phyloP scores from a whole-genome alignment of 2,113 vertebrate species.

The Osmerus eperlanus region DNA sequence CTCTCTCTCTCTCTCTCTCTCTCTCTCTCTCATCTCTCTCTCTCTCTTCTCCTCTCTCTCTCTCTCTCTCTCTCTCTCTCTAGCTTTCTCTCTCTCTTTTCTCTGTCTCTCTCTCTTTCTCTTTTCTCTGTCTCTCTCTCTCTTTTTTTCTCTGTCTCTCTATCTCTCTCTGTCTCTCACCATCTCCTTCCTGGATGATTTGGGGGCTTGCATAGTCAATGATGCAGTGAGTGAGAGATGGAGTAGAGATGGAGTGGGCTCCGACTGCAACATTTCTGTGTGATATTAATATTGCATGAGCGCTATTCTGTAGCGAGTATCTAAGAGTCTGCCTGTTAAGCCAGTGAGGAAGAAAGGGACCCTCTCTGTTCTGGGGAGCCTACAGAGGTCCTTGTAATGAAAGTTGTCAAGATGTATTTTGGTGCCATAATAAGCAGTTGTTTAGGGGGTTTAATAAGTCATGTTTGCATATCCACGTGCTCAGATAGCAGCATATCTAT shows the following conservation, averaged over 20 bases:
- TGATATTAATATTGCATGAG: slow-evolving; percentile 81
- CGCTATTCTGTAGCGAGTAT: slow-evolving; percentile 76
- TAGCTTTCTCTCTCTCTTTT: neutral
- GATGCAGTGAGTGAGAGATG: slow-evolving; percentile 71
- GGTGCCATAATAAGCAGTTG: slow-evolving; percentile 51
- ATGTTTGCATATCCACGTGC: slow-evolving; percentile 65
- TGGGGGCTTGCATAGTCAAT: slow-evolving; percentile 77
- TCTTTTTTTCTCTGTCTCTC: slow-evolving; percentile 21
- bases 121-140: slow-evolving; percentile 5
- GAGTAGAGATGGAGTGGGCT: slow-evolving; percentile 72
- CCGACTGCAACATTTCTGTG: slow-evolving; percentile 75
- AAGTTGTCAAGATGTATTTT: slow-evolving; percentile 63
- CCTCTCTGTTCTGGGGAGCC: slow-evolving; percentile 33
- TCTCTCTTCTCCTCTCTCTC: slow-evolving; percentile 20
- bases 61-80: slow-evolving; percentile 3
- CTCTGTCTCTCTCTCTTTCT: slow-evolving; percentile 7
- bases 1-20: neutral
- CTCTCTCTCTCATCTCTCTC: neutral
- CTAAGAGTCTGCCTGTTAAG: slow-evolving; percentile 75
- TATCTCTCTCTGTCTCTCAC: slow-evolving; percentile 19
- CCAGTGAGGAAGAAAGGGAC: slow-evolving; percentile 56
- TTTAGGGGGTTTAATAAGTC: slow-evolving; percentile 61
- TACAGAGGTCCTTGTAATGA: slow-evolving; percentile 63
- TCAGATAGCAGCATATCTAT: slow-evolving; percentile 32
- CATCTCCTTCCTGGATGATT: slow-evolving; percentile 63